phyloP scores from a whole-genome alignment of 2,113 vertebrate species.

The Guaruba guarouba region DNA sequence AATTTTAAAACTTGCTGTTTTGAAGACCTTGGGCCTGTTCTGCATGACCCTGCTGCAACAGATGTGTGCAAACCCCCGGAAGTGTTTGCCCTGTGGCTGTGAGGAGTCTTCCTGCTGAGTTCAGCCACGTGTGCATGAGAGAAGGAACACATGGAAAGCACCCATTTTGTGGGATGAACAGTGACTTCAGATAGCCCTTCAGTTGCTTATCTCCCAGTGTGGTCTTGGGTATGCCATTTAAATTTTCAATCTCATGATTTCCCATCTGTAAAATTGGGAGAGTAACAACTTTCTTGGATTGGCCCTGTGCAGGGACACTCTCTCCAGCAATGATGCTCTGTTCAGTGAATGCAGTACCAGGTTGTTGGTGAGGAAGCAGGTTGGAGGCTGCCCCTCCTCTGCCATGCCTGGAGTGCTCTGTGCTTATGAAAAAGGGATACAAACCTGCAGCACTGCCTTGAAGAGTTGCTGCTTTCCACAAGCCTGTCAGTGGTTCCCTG shows the following conservation, averaged over 20 bases:
- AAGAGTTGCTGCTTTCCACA: not conserved
- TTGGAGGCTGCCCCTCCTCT: not conserved
- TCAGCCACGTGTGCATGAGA: fast-evolving
- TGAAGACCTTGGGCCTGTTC: not conserved
- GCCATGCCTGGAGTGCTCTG: not conserved
- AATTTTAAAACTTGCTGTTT: not conserved
- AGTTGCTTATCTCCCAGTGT: not conserved
- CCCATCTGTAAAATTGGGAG: not conserved
- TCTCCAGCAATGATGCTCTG: not conserved
- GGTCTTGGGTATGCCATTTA: not conserved
- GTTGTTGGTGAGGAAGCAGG: not conserved
- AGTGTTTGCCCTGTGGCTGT: not conserved
- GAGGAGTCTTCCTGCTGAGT: not conserved
- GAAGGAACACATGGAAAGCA: not conserved
- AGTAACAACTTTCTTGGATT: not conserved
- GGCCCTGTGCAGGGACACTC: not conserved
- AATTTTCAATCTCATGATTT: fast-evolving
- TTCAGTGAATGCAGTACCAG: not conserved
- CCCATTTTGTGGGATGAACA: not conserved
- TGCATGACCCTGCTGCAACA: fast-evolving
- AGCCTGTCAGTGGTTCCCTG: not conserved
- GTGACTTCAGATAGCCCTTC: not conserved
- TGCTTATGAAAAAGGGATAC: not conserved
- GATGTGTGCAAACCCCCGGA: not conserved
- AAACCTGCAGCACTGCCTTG: not conserved